Evolutionary conservation across 23 tunicate species (phyloP).

Genomic region (Botrylloides violaceus): DNA sequence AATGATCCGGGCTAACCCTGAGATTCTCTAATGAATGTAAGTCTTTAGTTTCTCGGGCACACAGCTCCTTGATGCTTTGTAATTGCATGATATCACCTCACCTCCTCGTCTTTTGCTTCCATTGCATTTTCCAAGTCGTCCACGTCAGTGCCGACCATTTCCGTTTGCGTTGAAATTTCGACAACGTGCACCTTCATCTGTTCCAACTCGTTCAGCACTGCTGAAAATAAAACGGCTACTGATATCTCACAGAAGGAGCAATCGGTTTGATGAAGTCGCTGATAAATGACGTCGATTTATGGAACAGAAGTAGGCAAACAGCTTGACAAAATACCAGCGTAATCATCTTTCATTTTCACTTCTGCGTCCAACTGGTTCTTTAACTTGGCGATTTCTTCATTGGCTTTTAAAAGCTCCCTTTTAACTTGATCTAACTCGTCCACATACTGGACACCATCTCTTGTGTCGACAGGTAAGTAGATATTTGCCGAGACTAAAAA

Average conservation of each 20-base stretch:
- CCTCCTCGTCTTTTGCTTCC: slow-evolving; percentile 37
- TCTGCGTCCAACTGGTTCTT: slow-evolving; percentile 34
- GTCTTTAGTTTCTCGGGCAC: no score
- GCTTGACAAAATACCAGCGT: slow-evolving; percentile 3
- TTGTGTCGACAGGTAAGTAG: slow-evolving; percentile 33
- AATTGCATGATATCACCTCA: no score
- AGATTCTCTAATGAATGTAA: no score
- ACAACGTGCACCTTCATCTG: slow-evolving; percentile 23
- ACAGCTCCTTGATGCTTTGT: no score
- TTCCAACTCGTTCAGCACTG: slow-evolving; percentile 38
- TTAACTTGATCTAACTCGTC: slow-evolving; percentile 11
- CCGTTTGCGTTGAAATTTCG: slow-evolving; percentile 55
- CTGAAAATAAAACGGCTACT: slow-evolving; percentile 33
- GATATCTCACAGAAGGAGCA: no score
- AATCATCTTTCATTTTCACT: slow-evolving; percentile 24
- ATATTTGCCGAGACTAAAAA: slow-evolving; percentile 59
- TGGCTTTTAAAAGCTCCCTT: slow-evolving; percentile 13
- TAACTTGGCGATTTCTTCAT: slow-evolving; percentile 33
- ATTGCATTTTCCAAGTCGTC: slow-evolving; percentile 40
- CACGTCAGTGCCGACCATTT: slow-evolving; percentile 29
- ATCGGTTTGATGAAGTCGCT: no score
- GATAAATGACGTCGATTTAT: no score
- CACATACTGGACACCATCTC: not conserved
- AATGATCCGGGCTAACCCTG: no score
- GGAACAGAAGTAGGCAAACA: no score